Evolutionary conservation across 2,888 invertebrate genomes (phyloP).

Genomic region (Deladenus siricidicola): DNA sequence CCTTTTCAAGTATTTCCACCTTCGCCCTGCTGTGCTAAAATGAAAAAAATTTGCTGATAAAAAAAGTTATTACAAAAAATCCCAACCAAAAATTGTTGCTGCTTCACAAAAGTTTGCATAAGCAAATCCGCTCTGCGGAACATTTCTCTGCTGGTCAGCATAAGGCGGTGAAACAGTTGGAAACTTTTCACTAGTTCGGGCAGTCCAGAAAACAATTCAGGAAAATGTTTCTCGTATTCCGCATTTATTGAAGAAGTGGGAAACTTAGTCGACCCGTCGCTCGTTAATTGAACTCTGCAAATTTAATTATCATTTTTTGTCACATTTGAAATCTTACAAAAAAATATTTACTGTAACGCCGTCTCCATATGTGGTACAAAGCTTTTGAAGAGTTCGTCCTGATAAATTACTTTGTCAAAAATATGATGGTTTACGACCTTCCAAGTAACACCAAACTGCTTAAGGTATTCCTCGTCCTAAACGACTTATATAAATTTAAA

Average conservation of each 20-base stretch:
- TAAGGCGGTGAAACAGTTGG: slow-evolving; percentile 10
- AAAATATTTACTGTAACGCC: slow-evolving; percentile 8
- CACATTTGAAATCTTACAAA: not conserved
- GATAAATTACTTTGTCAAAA: slow-evolving; percentile 13
- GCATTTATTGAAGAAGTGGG: not conserved
- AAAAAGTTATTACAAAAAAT: not conserved
- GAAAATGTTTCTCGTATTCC: slow-evolving; percentile 4
- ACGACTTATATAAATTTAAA: not conserved
- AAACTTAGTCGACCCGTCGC: not conserved
- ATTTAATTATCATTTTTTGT: not conserved
- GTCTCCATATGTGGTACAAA: slow-evolving; percentile 9
- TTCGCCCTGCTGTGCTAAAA: slow-evolving; percentile 5
- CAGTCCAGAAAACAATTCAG: slow-evolving; percentile 6
- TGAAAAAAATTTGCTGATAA: not conserved
- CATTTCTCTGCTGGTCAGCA: slow-evolving; percentile 10
- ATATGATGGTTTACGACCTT: slow-evolving; percentile 9
- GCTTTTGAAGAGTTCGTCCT: slow-evolving; percentile 9
- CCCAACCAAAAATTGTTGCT: slow-evolving; percentile 10
- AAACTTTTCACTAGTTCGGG: slow-evolving; percentile 10
- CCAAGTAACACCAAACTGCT: slow-evolving; percentile 13
- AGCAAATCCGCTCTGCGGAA: slow-evolving; percentile 13
- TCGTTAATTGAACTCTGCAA: slow-evolving; percentile 8
- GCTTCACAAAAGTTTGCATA: slow-evolving; percentile 7
- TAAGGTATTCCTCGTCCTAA: slow-evolving; percentile 10
- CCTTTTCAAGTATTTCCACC: slow-evolving; percentile 8